These are phyloP conservation scores for Lamellibrachia columna DNA, from an alignment of 2,888 invertebrate genomes.

Conservation along the genomic window DNA sequence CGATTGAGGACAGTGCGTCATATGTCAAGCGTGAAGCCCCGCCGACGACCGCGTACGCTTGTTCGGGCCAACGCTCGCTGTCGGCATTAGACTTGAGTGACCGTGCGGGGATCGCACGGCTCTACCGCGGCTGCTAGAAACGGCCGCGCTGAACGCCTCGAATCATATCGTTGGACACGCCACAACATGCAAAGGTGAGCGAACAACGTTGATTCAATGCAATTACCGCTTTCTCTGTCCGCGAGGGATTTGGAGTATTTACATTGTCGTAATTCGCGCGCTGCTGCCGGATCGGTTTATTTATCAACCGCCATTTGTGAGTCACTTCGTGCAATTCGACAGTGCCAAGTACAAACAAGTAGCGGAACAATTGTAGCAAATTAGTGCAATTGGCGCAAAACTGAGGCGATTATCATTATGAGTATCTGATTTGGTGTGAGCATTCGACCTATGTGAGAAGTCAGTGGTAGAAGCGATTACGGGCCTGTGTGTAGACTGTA, in stretches of 20 bases:
- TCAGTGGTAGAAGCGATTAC: neutral
- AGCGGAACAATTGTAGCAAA: neutral
- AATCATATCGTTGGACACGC: neutral
- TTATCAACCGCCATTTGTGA: neutral
- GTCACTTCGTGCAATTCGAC: neutral
- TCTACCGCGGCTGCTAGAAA: neutral
- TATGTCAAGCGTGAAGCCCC: neutral
- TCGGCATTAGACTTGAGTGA: neutral
- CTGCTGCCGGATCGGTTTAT: neutral
- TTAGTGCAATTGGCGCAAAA: neutral
- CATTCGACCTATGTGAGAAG: neutral
- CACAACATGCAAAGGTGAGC: neutral
- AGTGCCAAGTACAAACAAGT: neutral
- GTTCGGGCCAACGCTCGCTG: neutral
- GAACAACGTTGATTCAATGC: neutral
- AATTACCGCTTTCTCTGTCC: neutral
- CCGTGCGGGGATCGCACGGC: neutral
- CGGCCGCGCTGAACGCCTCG: neutral
- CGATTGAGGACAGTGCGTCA: slow-evolving; percentile 11
- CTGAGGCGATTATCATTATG: neutral
- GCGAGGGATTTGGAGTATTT: neutral
- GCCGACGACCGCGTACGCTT: neutral
- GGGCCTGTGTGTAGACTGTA: neutral
- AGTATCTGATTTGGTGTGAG: neutral
- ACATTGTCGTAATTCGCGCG: neutral